Percentiles rank a stretch among this genome's conserved stretches.
Conservation (phyloP, 1,140 invertebrate genomes). For the Diprion similis region DNA sequence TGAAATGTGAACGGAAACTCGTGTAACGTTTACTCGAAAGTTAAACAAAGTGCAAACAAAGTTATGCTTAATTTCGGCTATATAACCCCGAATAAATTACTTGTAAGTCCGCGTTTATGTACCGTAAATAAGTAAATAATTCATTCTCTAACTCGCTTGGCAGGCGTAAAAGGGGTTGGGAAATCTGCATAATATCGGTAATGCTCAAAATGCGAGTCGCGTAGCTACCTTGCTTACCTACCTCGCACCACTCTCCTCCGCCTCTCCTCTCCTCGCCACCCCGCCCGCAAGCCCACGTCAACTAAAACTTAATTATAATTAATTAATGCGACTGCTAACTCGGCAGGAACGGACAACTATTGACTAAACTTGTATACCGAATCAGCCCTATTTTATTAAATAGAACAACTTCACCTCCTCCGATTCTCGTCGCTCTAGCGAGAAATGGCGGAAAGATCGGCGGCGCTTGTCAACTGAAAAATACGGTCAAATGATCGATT, state of each 20-base stretch:
- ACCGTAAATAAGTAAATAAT: constrained; percentile 59
- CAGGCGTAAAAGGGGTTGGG: constrained; percentile 33
- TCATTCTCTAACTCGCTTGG: constrained; percentile 49
- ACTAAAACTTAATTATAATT: constrained; percentile 83
- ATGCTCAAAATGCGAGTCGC: constrained; percentile 60
- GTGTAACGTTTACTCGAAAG: constrained; percentile 5
- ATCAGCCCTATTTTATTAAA: background rate
- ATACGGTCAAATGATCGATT: no score
- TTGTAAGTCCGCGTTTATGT: constrained; percentile 45
- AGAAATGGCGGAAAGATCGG: no score
- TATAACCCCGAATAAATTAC: constrained; percentile 14
- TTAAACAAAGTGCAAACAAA: constrained; percentile 4
- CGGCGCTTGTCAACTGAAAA: no score
- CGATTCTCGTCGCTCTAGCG: no score
- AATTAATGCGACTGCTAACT: constrained; percentile 71
- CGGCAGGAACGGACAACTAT: constrained; percentile 49
- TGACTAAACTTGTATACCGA: constrained; percentile 30
- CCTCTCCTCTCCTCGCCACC: no score
- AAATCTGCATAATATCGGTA: constrained; percentile 62
- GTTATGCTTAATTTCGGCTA: constrained; percentile 10
- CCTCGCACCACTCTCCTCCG: constrained; percentile 44
- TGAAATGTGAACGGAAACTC: constrained; percentile 5
- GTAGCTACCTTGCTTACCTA: constrained; percentile 52
- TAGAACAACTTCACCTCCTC: no score
- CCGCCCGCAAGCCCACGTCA: constrained; percentile 63